Base-by-base conservation (phyloP, 2,888 invertebrate genomes). In the Pseudococcus jackbeardsleyi region DNA sequence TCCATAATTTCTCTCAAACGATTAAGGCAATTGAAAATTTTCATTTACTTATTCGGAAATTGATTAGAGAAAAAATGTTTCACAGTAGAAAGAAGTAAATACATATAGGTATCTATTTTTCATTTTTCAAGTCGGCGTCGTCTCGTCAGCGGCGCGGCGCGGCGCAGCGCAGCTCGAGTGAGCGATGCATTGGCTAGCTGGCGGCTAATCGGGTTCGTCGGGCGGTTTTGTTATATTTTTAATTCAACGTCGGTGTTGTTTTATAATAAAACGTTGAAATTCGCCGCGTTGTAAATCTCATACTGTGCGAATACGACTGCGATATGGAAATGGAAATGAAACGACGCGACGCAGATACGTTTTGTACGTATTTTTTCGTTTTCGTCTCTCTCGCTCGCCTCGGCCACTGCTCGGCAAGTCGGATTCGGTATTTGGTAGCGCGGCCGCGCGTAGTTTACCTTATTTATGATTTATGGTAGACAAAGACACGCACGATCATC, bases 401-500 rank as follows among this genome's bases (percentile, higher is more conserved):
- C n/a, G n/a, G n/a, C 42, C 5, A 42, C 42, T 8, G 7, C 42
- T 42, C 42, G 3, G 0, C 42, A 8, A 42, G 54, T 6, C 54
- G 12, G 54, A 15, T 54, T 54, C 54, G 6, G 54, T 54, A 54
- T 54, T 54, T 54, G 54, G 54, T 54, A 54, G 54, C 54, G n/a
- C n/a, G 7, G 68, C 26, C 68, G 68, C 68, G 26, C n/a, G 42
- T 77, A 77, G 17, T 77, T 77, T 77, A 77, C 77, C 26, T 77
- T 54, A 54, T 77, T 77, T 54, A 54, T 77, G 77, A 77, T 77
- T 77, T 77, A 77, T 77, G 12, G 39, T 17, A 77, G 33, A 68
- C 68, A 68, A 77, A 77, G 77, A 77, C 77, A 77, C 77, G 77
- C 77, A 77, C 77, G 77, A 77, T 77, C 77, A 77, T 77, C 77